Base-by-base conservation (phyloP, 2,797 vertebrate genomes). In the Pogonophryne albipinna region DNA sequence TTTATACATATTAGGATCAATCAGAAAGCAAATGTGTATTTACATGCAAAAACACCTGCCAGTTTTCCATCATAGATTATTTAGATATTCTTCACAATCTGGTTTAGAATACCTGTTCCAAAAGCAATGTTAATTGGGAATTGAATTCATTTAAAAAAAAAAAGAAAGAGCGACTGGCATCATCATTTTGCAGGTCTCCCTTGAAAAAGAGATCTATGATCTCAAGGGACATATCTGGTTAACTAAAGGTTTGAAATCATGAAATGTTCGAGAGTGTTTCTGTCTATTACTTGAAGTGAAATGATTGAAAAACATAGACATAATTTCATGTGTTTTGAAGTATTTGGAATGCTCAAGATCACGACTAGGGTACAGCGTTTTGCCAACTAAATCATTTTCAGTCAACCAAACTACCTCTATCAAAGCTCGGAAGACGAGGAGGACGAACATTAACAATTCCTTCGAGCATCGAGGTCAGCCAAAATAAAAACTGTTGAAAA, bases 11-110 rank as follows among this genome's bases (percentile, higher is more conserved):
- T 57, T 45, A 61, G 27, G 58, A 86, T 66, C 83, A 87, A 90
- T 76, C 66, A 79, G 83, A 88, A 70, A 42, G 20, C 8, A 65
- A 89, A 73, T 12, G 80, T 71, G 31, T 90, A 92, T 92, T 88
- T 92, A 92, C 88, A 93, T 80, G 71, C 41, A 49, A 66, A 38
- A 49, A 11, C 67, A 65, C 31, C 61, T 60, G 66, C 65, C 46
- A 62, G 23, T 6, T 63, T n/a, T 12, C 64, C 10, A 41, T 58
- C 4, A 13, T 0, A 49, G 45, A n/a, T 62, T 66, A 17, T 9
- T 27, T 27, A 27, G 27, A 27, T 27, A 27, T 14, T 20, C 50
- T 17, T 41, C 17, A 42, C 55, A 34, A 42, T 46, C 27, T 55
- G 27, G 19, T 52, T 9, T 49, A 15, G 14, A 11, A 50, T 4